phyloP scores from a whole-genome alignment of 2,797 vertebrate genomes.

The Smutsia temminckii region DNA sequence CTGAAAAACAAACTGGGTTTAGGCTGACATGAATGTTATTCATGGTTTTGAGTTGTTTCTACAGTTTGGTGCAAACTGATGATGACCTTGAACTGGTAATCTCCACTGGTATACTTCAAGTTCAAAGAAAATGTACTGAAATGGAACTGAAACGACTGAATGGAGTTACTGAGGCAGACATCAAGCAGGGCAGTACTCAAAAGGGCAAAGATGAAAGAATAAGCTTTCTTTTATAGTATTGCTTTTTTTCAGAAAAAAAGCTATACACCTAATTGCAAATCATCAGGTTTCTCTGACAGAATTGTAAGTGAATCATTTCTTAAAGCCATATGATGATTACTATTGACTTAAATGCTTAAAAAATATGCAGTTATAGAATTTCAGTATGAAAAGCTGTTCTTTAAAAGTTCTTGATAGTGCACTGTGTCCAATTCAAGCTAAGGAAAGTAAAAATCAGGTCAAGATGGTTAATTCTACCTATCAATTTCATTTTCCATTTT shows the following conservation, averaged over 20 bases:
- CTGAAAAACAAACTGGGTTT: constrained; percentile 49
- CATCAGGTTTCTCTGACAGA: background rate
- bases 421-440: background rate
- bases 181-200: constrained; percentile 30
- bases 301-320: background rate
- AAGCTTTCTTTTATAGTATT: background rate
- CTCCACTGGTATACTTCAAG: constrained; percentile 67
- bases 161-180: constrained; percentile 68
- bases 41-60: constrained; percentile 74
- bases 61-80: constrained; percentile 56
- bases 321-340: background rate
- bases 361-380: constrained; percentile 7
- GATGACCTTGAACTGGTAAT: constrained; percentile 78
- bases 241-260: constrained; percentile 36
- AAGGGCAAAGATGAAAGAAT: constrained; percentile 47
- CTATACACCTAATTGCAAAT: background rate
- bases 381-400: background rate
- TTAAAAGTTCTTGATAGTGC: background rate
- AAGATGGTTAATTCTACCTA: constrained; percentile 1
- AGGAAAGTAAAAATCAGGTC: constrained; percentile 47
- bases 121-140: constrained; percentile 73
- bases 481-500: constrained; percentile 1
- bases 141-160: constrained; percentile 74
- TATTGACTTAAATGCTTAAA: constrained; percentile 6
- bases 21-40: constrained; percentile 59